A percentile compares a stretch with the other conserved stretches of the same genome.
These are phyloP conservation scores for Ambastaia sidthimunki DNA, from an alignment of 2,797 vertebrate species.

Conservation along the genomic window DNA sequence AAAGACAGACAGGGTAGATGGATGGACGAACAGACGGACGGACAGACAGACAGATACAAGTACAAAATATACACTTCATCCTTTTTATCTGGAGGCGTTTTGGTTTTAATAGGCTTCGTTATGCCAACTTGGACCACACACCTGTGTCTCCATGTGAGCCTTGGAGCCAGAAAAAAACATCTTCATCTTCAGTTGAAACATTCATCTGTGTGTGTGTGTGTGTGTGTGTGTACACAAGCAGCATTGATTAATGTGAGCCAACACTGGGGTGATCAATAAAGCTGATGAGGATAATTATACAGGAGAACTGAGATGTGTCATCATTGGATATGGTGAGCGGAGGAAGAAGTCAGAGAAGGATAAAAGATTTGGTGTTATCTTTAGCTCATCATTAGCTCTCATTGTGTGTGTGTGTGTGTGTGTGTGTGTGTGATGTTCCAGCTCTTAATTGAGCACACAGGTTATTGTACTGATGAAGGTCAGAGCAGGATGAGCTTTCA, in stretches of 20 bases:
- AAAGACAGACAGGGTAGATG: not conserved
- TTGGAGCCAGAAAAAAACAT: constrained; percentile 65
- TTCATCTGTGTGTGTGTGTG: constrained; percentile 63
- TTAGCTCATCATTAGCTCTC: too few species aligned
- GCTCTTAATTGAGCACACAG: constrained; percentile 22
- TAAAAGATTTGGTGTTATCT: constrained; percentile 22
- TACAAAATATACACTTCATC: too few species aligned
- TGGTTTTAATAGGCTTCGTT: constrained; percentile 60
- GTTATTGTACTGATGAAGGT: constrained; percentile 17
- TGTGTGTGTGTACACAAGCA: not conserved
- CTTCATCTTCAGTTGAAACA: constrained; percentile 71
- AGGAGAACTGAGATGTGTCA: constrained; percentile 17
- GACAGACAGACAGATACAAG: too few species aligned
- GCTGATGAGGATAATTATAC: constrained; percentile 16
- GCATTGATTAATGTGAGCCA: constrained; percentile 61
- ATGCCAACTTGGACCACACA: constrained; percentile 65
- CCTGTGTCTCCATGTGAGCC: constrained; percentile 64
- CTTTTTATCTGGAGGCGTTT: constrained; percentile 36
- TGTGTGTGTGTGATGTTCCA: not conserved
- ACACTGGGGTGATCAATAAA: constrained; percentile 77
- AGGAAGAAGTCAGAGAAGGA: too few species aligned
- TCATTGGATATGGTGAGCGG: constrained; percentile 6
- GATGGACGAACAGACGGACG: too few species aligned
- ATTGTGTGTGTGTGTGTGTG: not conserved
- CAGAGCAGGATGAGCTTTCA: too few species aligned